These are phyloP conservation scores for Subacronicta megacephala DNA, from an alignment of 2,888 invertebrate genomes.

Conservation along the genomic window DNA sequence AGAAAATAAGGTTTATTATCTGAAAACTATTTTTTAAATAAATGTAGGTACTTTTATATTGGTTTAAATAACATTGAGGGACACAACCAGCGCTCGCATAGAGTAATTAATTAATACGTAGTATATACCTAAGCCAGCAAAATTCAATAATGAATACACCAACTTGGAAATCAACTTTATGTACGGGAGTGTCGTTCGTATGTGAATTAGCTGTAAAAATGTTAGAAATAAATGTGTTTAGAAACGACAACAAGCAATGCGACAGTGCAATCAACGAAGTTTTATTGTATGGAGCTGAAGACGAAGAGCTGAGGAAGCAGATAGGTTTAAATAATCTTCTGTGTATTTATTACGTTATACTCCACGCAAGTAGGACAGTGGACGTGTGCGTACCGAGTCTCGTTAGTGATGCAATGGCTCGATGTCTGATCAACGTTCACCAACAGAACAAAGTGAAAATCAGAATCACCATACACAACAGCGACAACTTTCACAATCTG, in stretches of 20 bases:
- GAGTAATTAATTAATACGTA: background rate
- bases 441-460: constrained; percentile 65
- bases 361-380: constrained; percentile 68
- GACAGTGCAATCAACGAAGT: constrained; percentile 70
- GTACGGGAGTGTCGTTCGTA: constrained; percentile 27
- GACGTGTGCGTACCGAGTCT: constrained; percentile 76
- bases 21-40: background rate
- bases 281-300: constrained; percentile 71
- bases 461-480: constrained; percentile 70
- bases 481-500: constrained; percentile 59
- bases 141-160: constrained; percentile 18
- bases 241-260: constrained; percentile 37
- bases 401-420: constrained; percentile 67
- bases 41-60: constrained; percentile 16
- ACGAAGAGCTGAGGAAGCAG: constrained; percentile 62
- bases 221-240: constrained; percentile 20
- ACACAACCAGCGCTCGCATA: background rate
- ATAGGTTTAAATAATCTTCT: constrained; percentile 71
- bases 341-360: constrained; percentile 72
- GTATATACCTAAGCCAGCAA: too few species aligned
- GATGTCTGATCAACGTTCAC: constrained; percentile 67
- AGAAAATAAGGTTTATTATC: background rate
- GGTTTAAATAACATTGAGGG: too few species aligned
- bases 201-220: constrained; percentile 30
- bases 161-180: constrained; percentile 25